These are phyloP conservation scores for Zosterops hypoxanthus DNA, from an alignment of 2,113 vertebrate genomes.

Conservation along the genomic window DNA sequence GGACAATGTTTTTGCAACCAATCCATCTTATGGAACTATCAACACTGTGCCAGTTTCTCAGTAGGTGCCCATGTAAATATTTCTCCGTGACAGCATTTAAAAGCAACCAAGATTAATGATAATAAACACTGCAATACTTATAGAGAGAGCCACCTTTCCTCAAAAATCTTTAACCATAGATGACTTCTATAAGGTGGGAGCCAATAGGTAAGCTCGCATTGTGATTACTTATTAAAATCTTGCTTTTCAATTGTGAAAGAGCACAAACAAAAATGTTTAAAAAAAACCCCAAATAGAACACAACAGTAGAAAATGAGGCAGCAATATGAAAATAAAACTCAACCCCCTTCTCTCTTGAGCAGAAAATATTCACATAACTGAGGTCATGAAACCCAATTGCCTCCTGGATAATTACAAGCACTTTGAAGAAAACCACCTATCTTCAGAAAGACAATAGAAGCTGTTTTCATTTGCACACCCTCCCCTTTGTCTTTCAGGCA, in stretches of 20 bases:
- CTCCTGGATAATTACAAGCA: not conserved
- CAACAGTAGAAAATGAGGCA: not conserved
- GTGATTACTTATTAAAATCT: not conserved
- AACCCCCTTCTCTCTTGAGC: not conserved
- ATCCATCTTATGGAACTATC: not conserved
- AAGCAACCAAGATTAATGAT: not conserved
- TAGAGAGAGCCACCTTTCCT: not conserved
- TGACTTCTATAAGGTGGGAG: not conserved
- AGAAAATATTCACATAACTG: not conserved
- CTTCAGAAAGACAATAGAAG: slow-evolving; percentile 21
- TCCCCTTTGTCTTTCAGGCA: not conserved
- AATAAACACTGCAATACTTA: not conserved
- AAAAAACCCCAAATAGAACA: not conserved
- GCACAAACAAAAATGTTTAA: not conserved
- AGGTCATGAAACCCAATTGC: not conserved
- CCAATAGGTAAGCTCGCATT: not conserved
- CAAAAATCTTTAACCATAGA: not conserved
- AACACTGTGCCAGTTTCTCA: not conserved
- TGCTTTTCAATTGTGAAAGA: not conserved
- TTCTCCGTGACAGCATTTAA: not conserved
- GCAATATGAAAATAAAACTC: not conserved
- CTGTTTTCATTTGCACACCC: not conserved
- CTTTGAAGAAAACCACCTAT: slow-evolving; percentile 16
- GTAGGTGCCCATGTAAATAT: not conserved
- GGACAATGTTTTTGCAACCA: not conserved